A percentile compares a stretch with the other conserved stretches of the same genome.
Evolutionary conservation across 2,888 invertebrate genomes (phyloP).

Genomic region (Scelioninae gen. 1): DNA sequence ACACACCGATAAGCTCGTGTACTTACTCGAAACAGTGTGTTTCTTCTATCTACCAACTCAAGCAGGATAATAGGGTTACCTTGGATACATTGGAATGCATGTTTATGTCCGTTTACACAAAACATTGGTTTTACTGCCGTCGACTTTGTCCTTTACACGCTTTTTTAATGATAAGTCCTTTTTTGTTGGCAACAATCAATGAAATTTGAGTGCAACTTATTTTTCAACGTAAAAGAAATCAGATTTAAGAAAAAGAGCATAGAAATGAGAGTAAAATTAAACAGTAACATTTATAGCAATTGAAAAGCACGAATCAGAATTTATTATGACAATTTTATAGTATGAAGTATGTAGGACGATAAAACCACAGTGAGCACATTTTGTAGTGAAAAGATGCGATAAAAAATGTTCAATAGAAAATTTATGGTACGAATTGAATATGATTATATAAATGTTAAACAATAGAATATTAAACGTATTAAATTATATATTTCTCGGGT

Average conservation of each 20-base stretch:
- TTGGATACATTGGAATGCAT: slow-evolving; percentile 43
- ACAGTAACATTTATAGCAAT: background rate
- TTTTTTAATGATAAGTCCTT: slow-evolving; percentile 16
- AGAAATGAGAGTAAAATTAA: background rate
- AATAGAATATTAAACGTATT: too few species aligned
- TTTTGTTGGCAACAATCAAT: slow-evolving; percentile 9
- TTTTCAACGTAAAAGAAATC: slow-evolving; percentile 4
- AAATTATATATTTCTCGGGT: too few species aligned
- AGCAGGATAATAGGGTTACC: slow-evolving; percentile 55
- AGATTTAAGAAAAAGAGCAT: background rate
- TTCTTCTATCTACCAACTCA: slow-evolving; percentile 49
- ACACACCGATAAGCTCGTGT: slow-evolving; percentile 48
- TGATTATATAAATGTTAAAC: too few species aligned
- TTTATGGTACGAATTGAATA: background rate
- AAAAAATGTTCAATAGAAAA: background rate
- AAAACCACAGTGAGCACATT: background rate
- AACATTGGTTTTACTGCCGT: slow-evolving; percentile 34
- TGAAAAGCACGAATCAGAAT: slow-evolving; percentile 4
- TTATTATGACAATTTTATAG: slow-evolving; percentile 12
- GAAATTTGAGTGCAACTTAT: background rate
- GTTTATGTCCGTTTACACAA: slow-evolving; percentile 47
- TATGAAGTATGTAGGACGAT: background rate
- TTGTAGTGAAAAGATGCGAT: slow-evolving; percentile 12
- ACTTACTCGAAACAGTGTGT: slow-evolving; percentile 48
- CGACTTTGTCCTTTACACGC: slow-evolving; percentile 24